These are phyloP conservation scores for Prunella fulvescens DNA, from an alignment of 2,113 vertebrate genomes.

Conservation along the genomic window DNA sequence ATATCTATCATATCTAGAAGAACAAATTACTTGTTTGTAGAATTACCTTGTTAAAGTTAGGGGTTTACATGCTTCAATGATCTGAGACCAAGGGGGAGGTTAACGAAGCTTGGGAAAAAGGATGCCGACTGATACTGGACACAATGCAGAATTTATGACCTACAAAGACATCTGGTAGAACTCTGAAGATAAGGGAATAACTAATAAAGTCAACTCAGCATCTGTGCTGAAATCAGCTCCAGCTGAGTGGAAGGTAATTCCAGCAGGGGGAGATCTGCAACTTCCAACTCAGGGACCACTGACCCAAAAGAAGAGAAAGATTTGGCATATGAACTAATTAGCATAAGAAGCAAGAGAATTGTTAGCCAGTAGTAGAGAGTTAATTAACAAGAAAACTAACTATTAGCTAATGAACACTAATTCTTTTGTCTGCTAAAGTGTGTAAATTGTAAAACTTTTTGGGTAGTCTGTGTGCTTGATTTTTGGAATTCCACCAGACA, in stretches of 20 bases:
- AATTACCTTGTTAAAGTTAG: background rate
- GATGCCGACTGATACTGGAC: background rate
- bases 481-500: background rate
- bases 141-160: background rate
- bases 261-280: background rate
- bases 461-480: background rate
- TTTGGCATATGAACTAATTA: background rate
- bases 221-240: background rate
- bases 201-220: background rate
- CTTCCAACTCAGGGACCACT: background rate
- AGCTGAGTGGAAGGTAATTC: background rate
- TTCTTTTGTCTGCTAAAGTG: background rate
- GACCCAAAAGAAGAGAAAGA: background rate
- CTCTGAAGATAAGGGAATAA: background rate
- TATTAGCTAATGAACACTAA: background rate
- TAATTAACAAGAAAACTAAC: background rate
- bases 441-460: background rate
- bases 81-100: background rate
- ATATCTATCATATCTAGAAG: background rate
- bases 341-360: background rate
- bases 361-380: background rate
- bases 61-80: background rate
- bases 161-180: background rate
- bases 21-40: background rate
- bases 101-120: background rate